Evolutionary conservation across 92 coral and sea anemone species (phyloP).

Genomic region (Desmophyllum pertusum): DNA sequence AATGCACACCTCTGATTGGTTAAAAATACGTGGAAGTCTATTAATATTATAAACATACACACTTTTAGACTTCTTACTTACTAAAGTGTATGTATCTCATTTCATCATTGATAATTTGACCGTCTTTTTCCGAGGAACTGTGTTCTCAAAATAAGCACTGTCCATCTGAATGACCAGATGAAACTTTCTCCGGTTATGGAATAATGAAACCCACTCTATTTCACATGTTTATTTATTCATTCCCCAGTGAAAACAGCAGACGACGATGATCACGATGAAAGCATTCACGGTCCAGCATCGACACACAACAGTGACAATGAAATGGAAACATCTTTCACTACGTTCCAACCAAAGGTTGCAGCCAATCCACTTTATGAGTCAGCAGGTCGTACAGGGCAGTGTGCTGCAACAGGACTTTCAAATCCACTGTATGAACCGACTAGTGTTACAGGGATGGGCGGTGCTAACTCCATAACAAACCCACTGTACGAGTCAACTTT

Average conservation of each 20-base stretch:
- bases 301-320: background rate
- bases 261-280: too few species aligned
- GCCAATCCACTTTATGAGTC: slow-evolving; percentile 1
- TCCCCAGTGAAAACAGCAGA: background rate
- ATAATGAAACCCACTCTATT: background rate
- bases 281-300: background rate
- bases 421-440: background rate
- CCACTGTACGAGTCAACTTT: background rate
- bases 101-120: background rate
- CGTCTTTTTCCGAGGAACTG: background rate
- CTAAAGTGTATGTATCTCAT: too few species aligned
- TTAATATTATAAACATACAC: too few species aligned
- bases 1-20: too few species aligned
- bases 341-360: background rate
- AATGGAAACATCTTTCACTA: background rate
- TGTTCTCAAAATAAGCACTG: too few species aligned
- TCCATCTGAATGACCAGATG: too few species aligned
- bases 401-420: background rate
- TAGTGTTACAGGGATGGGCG: background rate
- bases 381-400: background rate
- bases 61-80: too few species aligned
- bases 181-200: background rate
- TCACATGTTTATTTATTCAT: background rate
- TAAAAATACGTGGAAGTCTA: too few species aligned
- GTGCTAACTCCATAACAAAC: background rate